Evolutionary conservation across 2,113 vertebrate species (phyloP).

Genomic region (Sprattus sprattus): DNA sequence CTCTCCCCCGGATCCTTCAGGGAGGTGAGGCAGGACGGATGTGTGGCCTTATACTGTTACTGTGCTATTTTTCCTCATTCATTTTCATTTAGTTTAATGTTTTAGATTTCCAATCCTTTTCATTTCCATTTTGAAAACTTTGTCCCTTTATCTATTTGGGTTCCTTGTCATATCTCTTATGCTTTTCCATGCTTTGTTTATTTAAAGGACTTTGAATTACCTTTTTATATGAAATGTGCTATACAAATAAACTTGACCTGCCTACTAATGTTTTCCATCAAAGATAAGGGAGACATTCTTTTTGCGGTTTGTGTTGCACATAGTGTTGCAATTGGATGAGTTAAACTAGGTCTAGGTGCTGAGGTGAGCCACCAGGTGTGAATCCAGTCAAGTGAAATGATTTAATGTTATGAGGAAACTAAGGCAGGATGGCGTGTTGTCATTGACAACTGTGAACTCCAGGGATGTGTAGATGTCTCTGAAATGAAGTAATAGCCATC

Average conservation of each 20-base stretch:
- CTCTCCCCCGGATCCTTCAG: constrained; percentile 88
- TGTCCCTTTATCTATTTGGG: background rate
- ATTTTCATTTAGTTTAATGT: background rate
- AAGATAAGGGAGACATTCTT: background rate
- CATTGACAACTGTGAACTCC: background rate
- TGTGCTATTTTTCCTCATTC: background rate
- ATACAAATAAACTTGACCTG: background rate
- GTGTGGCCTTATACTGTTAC: too few relatives aligned
- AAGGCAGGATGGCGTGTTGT: background rate
- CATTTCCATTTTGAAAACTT: background rate
- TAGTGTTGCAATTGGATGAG: background rate
- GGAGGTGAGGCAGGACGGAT: constrained; percentile 74
- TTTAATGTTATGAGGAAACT: background rate
- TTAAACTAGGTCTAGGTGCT: background rate
- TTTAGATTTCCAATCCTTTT: background rate
- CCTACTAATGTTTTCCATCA: background rate
- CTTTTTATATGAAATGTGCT: background rate
- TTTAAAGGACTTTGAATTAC: background rate
- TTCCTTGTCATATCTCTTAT: background rate
- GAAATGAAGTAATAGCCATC: background rate
- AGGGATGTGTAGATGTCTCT: background rate
- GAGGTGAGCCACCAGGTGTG: background rate
- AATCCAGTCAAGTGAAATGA: background rate
- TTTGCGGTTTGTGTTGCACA: background rate
- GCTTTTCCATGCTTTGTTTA: background rate